Percentiles rank a stretch among this genome's conserved stretches.
Evolutionary conservation across 2,888 invertebrate species (phyloP).

Genomic region (Idaea aversata): DNA sequence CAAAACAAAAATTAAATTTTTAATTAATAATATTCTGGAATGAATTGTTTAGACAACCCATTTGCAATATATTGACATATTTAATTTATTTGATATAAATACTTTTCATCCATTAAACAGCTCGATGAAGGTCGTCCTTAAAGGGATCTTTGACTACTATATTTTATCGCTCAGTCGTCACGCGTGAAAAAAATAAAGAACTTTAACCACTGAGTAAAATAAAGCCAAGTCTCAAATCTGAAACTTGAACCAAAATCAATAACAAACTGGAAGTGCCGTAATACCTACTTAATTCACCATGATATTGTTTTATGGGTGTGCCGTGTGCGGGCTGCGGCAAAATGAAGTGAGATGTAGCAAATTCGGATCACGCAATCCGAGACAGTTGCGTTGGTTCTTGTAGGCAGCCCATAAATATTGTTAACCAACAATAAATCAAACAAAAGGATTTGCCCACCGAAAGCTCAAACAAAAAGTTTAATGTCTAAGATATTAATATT

Average conservation of each 20-base stretch:
- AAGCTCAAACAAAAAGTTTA: not conserved
- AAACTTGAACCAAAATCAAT: not conserved
- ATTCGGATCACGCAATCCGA: not conserved
- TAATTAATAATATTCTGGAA: no score
- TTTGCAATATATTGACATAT: no score
- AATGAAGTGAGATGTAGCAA: not conserved
- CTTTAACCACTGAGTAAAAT: not conserved
- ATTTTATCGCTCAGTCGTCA: not conserved
- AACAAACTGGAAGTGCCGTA: not conserved
- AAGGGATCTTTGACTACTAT: no score
- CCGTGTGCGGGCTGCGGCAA: not conserved
- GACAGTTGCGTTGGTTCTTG: not conserved
- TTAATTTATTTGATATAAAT: no score
- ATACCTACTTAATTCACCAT: not conserved
- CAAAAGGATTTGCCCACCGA: not conserved
- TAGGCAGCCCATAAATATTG: not conserved
- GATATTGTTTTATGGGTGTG: not conserved
- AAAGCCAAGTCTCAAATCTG: not conserved
- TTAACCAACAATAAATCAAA: not conserved
- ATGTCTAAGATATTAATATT: not conserved
- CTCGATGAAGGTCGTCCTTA: no score
- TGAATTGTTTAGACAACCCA: no score
- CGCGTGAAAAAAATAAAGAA: not conserved
- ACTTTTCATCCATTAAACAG: no score
- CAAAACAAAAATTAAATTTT: no score